phyloP scores from a whole-genome alignment of 2,888 invertebrate species.

The Eupithecia centaureata region DNA sequence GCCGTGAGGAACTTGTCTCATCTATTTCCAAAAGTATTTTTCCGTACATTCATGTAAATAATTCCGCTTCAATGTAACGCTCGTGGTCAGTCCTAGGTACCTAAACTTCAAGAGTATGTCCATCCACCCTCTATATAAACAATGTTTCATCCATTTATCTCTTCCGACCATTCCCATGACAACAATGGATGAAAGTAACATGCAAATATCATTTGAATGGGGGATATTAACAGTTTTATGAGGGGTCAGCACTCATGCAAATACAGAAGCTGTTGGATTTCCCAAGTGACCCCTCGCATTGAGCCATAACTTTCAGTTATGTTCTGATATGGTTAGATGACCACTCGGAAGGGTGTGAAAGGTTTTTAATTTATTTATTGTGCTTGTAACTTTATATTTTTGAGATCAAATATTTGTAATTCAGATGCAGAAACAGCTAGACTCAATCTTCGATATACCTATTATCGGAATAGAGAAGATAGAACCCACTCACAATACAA shows the following conservation, averaged over 20 bases:
- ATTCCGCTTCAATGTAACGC: not conserved
- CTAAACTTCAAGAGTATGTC: constrained; percentile 7
- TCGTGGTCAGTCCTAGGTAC: constrained; percentile 15
- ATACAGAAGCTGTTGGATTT: constrained; percentile 70
- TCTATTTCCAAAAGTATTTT: not conserved
- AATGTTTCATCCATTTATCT: constrained; percentile 31
- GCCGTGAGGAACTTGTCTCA: too few species aligned
- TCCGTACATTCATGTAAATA: not conserved
- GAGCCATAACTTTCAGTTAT: constrained; percentile 60
- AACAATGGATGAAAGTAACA: constrained; percentile 78
- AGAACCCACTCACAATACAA: too few species aligned
- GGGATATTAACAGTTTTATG: constrained; percentile 63
- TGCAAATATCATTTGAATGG: constrained; percentile 76
- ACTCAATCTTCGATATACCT: too few species aligned
- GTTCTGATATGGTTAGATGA: constrained; percentile 41
- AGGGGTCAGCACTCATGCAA: constrained; percentile 75
- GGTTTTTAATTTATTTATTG: constrained; percentile 32
- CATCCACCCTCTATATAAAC: constrained; percentile 35
- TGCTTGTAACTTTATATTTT: constrained; percentile 21
- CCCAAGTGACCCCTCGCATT: constrained; percentile 70
- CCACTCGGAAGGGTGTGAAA: constrained; percentile 33
- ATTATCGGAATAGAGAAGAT: too few species aligned
- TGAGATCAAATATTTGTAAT: not conserved
- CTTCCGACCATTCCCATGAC: constrained; percentile 70
- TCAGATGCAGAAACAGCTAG: not conserved